Conservation (phyloP, 2,113 vertebrate genomes). For the Xyliphius kryptos region DNA sequence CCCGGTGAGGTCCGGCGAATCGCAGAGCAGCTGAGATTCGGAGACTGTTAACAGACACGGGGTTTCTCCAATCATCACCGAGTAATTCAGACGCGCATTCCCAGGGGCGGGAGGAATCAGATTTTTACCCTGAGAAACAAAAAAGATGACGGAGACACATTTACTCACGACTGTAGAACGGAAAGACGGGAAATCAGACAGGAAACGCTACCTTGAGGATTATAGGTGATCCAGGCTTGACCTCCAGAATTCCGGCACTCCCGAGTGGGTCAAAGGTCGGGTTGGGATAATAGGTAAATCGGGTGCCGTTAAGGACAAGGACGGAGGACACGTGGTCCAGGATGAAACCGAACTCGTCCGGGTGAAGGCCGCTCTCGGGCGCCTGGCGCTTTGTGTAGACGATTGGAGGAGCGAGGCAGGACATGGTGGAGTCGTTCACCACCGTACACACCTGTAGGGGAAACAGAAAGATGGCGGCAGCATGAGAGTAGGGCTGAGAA, state of each 20-base stretch:
- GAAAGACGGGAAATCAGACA: no score
- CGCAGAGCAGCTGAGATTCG: slow-evolving; percentile 81
- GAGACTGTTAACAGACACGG: slow-evolving; percentile 78
- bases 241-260: slow-evolving; percentile 73
- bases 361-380: slow-evolving; percentile 68
- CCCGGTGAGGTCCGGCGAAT: slow-evolving; percentile 79
- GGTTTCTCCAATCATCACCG: slow-evolving; percentile 78
- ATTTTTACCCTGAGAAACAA: slow-evolving; percentile 75
- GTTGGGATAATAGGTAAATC: slow-evolving; percentile 83
- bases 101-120: slow-evolving; percentile 74
- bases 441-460: slow-evolving; percentile 69
- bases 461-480: no score
- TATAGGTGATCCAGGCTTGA: slow-evolving; percentile 84
- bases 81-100: slow-evolving; percentile 81
- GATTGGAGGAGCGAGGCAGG: slow-evolving; percentile 79
- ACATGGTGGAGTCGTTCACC: slow-evolving; percentile 79
- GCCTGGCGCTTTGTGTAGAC: slow-evolving; percentile 58
- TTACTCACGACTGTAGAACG: no score
- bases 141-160: no score
- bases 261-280: slow-evolving; percentile 78
- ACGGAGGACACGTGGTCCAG: slow-evolving; percentile 76
- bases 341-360: slow-evolving; percentile 85
- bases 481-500: no score
- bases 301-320: slow-evolving; percentile 74
- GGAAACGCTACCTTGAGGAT: slow-evolving; percentile 89